These are phyloP conservation scores for Miichthys miiuy DNA, from an alignment of 2,797 vertebrate species.

Conservation along the genomic window DNA sequence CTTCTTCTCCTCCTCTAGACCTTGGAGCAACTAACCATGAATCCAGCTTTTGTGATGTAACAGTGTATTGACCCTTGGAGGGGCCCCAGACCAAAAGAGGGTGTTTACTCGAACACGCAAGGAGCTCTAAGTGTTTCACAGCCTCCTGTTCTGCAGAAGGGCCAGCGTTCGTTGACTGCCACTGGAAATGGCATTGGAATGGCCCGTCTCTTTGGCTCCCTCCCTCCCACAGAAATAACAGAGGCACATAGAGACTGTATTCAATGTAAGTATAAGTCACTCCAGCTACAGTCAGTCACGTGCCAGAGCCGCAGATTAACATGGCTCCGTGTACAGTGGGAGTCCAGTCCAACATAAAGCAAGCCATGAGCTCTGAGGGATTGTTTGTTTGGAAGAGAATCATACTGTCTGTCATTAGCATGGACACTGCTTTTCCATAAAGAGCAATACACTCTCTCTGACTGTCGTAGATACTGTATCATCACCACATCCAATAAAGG, in stretches of 20 bases:
- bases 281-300: constrained; percentile 54
- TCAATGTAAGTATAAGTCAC: constrained; percentile 71
- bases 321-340: constrained; percentile 47
- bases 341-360: constrained; percentile 61
- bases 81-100: constrained; percentile 72
- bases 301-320: constrained; percentile 66
- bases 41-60: constrained; percentile 84
- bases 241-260: constrained; percentile 75
- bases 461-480: constrained; percentile 17
- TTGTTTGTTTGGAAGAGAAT: constrained; percentile 56
- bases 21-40: constrained; percentile 70
- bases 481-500: constrained; percentile 4
- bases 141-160: constrained; percentile 64
- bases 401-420: constrained; percentile 41
- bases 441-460: constrained; percentile 24
- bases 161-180: constrained; percentile 59
- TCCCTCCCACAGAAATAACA: constrained; percentile 77
- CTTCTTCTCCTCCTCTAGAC: constrained; percentile 57
- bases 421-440: constrained; percentile 32
- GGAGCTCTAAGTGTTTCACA: constrained; percentile 69
- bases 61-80: constrained; percentile 79
- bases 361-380: constrained; percentile 37
- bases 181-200: constrained; percentile 72
- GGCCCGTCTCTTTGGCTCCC: constrained; percentile 51
- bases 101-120: constrained; percentile 80